Base-by-base conservation (phyloP, 2,113 vertebrate species). In the Boleophthalmus pectinirostris region DNA sequence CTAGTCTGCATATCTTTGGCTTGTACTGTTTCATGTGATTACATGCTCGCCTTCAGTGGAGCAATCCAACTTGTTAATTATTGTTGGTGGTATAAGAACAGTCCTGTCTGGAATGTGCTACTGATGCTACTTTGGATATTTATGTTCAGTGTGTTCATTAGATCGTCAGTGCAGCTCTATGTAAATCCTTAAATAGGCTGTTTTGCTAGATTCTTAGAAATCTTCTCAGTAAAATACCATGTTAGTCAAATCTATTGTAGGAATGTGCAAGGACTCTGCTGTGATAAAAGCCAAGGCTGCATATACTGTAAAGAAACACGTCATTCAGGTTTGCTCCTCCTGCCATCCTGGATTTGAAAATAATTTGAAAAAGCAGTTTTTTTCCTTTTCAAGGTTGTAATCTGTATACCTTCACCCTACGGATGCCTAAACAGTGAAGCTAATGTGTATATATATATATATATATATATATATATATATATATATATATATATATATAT, bases 61-160 rank as follows among this genome's bases (percentile, higher is more conserved):
- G 35, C 60, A 70, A 43, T 67, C 20, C 18, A 51, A 15, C 61
- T n/a, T 80, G 47, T 63, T 54, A 43, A 65, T 46, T 5, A 25
- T 49, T 7, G 20, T 49, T 7, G 23, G 46, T 61, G 49, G n/a
- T 21, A 54, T 54, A 9, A n/a, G 5, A 53, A 21, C 9, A 54
- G 51, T 21, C 8, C 8, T 54, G 51, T 54, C 2, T 54, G n/a
- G 51, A 54, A 54, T 64, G 33, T 64, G 18, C 43, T n/a, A 38
- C 43, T 43, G 69, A 43, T 70, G 69, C 66, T 77, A 67, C 73
- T 20, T 68, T 70, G 75, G 56, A 38, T 57, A 72, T 56, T 29
- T 64, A 61, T 4, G 24, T 73, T 77, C 51, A 61, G 38, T 11
- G 8, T 49, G 24, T 2, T 29, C 29, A 35, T 66, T 10, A 58